phyloP scores from a whole-genome alignment of 1,140 invertebrate species.

The Drosophila azteca region DNA sequence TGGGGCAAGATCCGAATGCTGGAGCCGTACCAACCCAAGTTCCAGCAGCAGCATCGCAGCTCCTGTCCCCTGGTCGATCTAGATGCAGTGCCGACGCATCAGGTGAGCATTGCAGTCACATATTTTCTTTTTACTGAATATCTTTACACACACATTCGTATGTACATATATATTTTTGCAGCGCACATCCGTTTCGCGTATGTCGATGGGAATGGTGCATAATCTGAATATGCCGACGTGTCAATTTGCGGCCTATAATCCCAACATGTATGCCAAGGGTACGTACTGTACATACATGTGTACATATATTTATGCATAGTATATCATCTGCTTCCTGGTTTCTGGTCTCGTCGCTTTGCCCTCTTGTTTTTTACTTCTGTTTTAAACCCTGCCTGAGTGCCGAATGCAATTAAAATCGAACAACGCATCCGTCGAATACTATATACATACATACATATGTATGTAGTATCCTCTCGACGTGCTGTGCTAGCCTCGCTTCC shows the following conservation, averaged over 20 bases:
- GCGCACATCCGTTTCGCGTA: conserved; percentile 79
- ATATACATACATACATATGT: too few relatives aligned
- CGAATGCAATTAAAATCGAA: conserved; percentile 74
- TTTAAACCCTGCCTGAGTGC: conserved; percentile 3
- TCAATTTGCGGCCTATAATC: conserved; percentile 83
- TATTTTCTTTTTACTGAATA: background rate
- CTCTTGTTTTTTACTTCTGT: background rate
- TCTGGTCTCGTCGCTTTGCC: background rate
- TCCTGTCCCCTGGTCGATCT: conserved; percentile 88
- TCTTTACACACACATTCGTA: too few relatives aligned
- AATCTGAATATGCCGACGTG: conserved; percentile 81
- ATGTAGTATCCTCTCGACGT: conserved; percentile 9
- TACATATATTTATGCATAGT: background rate
- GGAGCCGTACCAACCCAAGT: conserved; percentile 95
- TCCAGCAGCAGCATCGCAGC: conserved; percentile 90
- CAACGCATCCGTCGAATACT: conserved; percentile 37
- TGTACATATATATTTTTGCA: conserved; percentile 19
- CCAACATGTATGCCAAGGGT: conserved; percentile 80
- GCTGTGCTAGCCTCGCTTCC: conserved; percentile 13
- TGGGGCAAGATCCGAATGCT: conserved; percentile 97
- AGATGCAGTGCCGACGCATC: conserved; percentile 73
- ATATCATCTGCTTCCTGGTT: background rate
- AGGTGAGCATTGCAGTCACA: conserved; percentile 44
- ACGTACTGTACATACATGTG: conserved; percentile 31
- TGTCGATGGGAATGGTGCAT: conserved; percentile 83